Conservation (phyloP, 2,797 vertebrate species). For the Myotis myotis region DNA sequence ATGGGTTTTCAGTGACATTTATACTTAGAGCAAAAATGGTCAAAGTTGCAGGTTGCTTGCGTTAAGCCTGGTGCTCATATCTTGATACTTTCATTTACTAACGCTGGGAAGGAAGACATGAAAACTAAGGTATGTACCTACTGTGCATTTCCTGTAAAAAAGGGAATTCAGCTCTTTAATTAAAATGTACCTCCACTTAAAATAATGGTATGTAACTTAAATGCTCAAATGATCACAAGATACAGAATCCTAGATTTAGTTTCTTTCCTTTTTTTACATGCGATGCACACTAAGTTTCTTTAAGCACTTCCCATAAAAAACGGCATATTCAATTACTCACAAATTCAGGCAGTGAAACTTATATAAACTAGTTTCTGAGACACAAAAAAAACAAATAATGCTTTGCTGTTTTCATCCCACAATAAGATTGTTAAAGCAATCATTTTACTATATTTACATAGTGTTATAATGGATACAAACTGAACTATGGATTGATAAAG, state of each 20-base stretch:
- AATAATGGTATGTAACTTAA: not conserved
- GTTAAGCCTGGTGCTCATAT: not conserved
- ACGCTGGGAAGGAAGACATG: not conserved
- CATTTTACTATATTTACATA: not conserved
- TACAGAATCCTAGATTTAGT: not conserved
- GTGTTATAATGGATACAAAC: not conserved
- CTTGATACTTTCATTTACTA: not conserved
- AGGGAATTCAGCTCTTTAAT: not conserved
- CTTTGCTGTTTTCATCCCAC: not conserved
- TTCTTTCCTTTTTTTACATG: not conserved
- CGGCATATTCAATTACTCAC: not conserved
- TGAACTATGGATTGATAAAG: not conserved
- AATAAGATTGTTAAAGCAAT: not conserved
- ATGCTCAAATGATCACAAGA: not conserved
- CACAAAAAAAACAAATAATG: not conserved
- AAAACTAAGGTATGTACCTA: not conserved
- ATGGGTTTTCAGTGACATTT: not conserved
- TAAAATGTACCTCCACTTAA: conserved; percentile 14
- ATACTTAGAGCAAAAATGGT: not conserved
- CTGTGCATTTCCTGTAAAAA: not conserved
- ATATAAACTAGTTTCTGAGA: not conserved
- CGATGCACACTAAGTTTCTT: not conserved
- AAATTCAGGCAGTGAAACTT: not conserved
- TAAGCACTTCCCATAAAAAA: not conserved
- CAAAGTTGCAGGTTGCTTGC: not conserved